phyloP scores from a whole-genome alignment of 2,113 vertebrate genomes.

The Microtus ochrogaster region DNA sequence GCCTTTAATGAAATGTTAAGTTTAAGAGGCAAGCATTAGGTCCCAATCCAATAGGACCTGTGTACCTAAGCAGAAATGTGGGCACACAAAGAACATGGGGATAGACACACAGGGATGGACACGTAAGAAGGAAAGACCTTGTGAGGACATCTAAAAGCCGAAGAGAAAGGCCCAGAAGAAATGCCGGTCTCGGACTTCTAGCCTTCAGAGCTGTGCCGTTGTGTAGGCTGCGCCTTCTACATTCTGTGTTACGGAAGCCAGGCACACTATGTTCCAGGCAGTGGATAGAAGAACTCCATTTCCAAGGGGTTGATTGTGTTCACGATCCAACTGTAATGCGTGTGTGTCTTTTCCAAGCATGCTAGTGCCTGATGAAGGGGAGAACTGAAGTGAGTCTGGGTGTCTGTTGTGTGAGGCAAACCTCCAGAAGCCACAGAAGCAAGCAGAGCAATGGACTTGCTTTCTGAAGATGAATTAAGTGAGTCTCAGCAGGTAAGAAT shows the following conservation, averaged over 20 bases:
- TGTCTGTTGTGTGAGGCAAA: accelerated
- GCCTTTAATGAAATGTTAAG: not conserved
- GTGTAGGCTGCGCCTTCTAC: not conserved
- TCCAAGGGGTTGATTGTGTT: not conserved
- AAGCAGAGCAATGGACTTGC: not conserved
- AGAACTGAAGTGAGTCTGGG: too few relatives aligned
- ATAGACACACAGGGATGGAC: not conserved
- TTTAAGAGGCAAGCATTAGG: not conserved
- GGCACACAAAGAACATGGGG: not conserved
- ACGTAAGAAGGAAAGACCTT: not conserved
- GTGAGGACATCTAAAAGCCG: not conserved
- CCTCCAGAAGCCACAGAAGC: not conserved
- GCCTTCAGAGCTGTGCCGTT: not conserved
- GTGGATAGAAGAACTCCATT: not conserved
- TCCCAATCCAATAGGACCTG: not conserved
- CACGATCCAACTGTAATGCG: not conserved
- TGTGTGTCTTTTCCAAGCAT: not conserved
- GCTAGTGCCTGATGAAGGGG: not conserved
- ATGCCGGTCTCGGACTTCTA: not conserved
- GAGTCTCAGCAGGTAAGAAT: not conserved
- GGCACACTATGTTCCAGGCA: not conserved
- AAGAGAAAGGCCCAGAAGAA: not conserved
- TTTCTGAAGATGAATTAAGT: not conserved
- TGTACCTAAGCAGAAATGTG: not conserved
- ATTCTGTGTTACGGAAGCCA: not conserved